Evolutionary conservation across 1,140 invertebrate species (phyloP), one percentile per base, ranked within the genome.

Genomic region (Bombus vancouverensis): DNA sequence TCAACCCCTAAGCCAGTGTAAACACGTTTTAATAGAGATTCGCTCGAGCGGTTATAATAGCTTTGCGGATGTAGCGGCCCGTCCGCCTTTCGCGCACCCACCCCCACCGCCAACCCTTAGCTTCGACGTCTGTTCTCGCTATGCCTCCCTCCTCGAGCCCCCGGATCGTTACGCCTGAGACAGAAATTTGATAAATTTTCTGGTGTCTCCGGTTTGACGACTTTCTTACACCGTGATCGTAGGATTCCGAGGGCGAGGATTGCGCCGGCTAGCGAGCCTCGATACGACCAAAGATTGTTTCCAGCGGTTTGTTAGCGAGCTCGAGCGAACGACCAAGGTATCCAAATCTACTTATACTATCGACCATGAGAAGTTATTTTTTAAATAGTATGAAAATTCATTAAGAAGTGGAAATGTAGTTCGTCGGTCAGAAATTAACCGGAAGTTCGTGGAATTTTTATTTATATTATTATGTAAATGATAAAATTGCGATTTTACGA

Each of bases 11-110:
- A 95, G 94, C 95, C 94, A 95, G 95, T 95, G 94, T 95, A 95
- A 95, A 95, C 94, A 95, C 94, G 94, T 95, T 95, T 95, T 95
- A 95, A 95, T 95, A 95, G 95, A 95, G 95, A 95, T 95, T 95
- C 95, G 95, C 95, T 95, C 94, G 95, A 95, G 95, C 95, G 95
- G 94, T 93, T 95, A 95, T 95, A 95, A 95, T 95, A 95, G 95
- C 94, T 94, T 95, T 94, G 93, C 94, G 94, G 94, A 95, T 95
- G 94, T 94, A 94, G 92, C 93, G 88, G 89, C 92, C 90, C 91
- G 86, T 92, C 92, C 92, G 90, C 87, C 90, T 87, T 81, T 88
- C 88, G 71, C 88, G 86, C 82, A 74, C 72, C 85, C 32, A 18
- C 37, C 47, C 9, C 74, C 65, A 1, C 57, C 44, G 18, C 66